Base-by-base conservation (phyloP, 2,113 vertebrate genomes). In the Sprattus sprattus region DNA sequence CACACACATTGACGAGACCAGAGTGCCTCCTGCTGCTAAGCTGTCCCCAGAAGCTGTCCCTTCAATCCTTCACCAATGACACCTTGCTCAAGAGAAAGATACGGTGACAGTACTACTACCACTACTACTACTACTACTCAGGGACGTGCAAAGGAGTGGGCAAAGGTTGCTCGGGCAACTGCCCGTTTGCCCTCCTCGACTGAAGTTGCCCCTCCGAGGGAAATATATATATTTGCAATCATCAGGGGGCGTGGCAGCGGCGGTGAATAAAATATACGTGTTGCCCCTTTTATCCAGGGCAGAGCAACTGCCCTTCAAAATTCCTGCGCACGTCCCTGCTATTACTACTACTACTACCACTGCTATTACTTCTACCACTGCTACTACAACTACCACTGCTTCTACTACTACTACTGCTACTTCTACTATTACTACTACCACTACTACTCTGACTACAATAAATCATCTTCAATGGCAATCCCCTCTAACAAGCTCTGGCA, bases 1-100 rank as follows among this genome's bases (percentile, higher is more conserved):
- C n/a, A n/a, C n/a, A n/a, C n/a, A n/a, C n/a, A 46, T 71, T 71
- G 54, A 85, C 82, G 47, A 81, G 16, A 13, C 52, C 85, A 83
- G 75, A 84, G 82, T 52, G 82, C 52, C 44, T 54, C 54, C 67
- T 81, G 50, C 50, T 47, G 57, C 85, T 88, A 88, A 91, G 80
- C 60, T 22, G 8, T 85, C 87, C 83, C 81, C 15, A 83, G 60
- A 83, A 89, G 82, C 45, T 45, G n/a, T 85, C 82, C 85, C 39
- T 85, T 3, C 52, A 16, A 18, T 54, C 52, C 52, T 18, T 15
- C 52, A 54, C 52, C 16, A 5, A 54, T 16, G 47, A 11, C 47
- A 49, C 47, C 57, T 32, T 28, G n/a, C n/a, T 71, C 6, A 49
- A 9, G 47, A 11, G 47, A 11, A 49, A 49, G 47, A 49, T 49